A percentile compares a stretch with the other conserved stretches of the same genome.
Evolutionary conservation across 1,140 invertebrate genomes (phyloP).

Genomic region (Bombus waltoni): DNA sequence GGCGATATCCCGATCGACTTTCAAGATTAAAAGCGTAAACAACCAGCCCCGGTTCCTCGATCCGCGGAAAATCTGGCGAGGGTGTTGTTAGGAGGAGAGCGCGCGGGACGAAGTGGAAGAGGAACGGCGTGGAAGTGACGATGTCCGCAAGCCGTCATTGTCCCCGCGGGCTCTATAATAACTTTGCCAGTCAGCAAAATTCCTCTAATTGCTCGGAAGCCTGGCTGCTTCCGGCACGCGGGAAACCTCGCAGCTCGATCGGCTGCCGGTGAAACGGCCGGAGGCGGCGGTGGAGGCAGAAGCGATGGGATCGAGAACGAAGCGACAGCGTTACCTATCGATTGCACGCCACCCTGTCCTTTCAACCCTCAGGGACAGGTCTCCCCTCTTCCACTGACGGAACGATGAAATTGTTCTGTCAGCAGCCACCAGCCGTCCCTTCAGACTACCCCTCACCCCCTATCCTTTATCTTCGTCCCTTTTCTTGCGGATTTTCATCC

Average conservation of each 20-base stretch:
- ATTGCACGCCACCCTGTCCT: slow-evolving; percentile 22
- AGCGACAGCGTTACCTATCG: slow-evolving; percentile 30
- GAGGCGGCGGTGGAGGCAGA: neutral
- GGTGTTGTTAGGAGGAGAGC: neutral
- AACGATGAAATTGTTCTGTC: slow-evolving; percentile 55
- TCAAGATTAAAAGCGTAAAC: slow-evolving; percentile 10
- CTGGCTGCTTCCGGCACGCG: slow-evolving; percentile 23
- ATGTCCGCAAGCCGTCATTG: neutral
- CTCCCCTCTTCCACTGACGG: neutral
- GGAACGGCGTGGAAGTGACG: neutral
- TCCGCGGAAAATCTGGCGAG: neutral
- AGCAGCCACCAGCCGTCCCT: slow-evolving; percentile 19
- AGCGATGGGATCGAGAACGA: slow-evolving; percentile 25
- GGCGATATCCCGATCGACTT: neutral
- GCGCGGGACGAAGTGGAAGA: neutral
- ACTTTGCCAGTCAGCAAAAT: slow-evolving; percentile 47
- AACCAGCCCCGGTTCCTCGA: neutral
- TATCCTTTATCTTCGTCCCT: neutral
- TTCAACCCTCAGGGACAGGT: slow-evolving; percentile 6
- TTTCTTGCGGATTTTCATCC: neutral
- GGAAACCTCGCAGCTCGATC: neutral
- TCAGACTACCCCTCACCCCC: neutral
- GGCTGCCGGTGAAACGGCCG: slow-evolving; percentile 18
- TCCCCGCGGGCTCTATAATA: slow-evolving; percentile 29
- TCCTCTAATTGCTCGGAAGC: slow-evolving; percentile 44